Base-by-base conservation (phyloP, 1,140 invertebrate species). In the Trichonephila clavipes region DNA sequence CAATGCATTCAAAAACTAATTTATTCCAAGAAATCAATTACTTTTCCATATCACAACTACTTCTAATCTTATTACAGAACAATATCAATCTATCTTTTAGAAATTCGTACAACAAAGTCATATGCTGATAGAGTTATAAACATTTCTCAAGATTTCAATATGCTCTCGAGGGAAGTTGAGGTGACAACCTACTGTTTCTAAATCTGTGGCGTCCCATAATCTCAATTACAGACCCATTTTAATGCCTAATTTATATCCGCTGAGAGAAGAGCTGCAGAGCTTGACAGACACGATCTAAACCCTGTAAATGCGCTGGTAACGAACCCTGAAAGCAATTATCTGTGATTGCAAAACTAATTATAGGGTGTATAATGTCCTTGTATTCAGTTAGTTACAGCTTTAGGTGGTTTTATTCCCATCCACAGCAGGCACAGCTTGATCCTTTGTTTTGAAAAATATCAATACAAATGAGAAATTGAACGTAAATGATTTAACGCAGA, bases 291-390 rank as follows among this genome's bases (percentile, higher is more conserved):
- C 82, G 51, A 83, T 2, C 44, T 83, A 83, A 83, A 83, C 51
- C 82, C 40, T 83, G 28, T 58, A 83, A 83, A 83, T 59, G 24
- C n/a, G 82, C 51, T 51, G 44, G 82, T 89, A 69, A 44, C 87
- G 87, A 69, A 89, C 59, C 87, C 40, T 28, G 34, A 82, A 90
- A 82, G 89, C 77, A 90, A 90, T 90, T 90, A 90, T 90, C 77
- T 40, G 59, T n/a, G 69, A 90, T 82, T 82, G 89, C 77, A 40
- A 62, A 90, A 90, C 77, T 82, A 81, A 90, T 90, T 90, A 90
- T 62, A 12, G 59, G 58, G 24, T 19, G 61, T n/a, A 89, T 89
- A 89, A 72, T 51, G 88, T 89, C 58, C 64, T 58, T 89, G 64
- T 51, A 77, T 28, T 87, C 28, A 77, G 72, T 77, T 77, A 77